phyloP scores from a whole-genome alignment of 2,888 invertebrate species.

The Gastrophysa polygoni region DNA sequence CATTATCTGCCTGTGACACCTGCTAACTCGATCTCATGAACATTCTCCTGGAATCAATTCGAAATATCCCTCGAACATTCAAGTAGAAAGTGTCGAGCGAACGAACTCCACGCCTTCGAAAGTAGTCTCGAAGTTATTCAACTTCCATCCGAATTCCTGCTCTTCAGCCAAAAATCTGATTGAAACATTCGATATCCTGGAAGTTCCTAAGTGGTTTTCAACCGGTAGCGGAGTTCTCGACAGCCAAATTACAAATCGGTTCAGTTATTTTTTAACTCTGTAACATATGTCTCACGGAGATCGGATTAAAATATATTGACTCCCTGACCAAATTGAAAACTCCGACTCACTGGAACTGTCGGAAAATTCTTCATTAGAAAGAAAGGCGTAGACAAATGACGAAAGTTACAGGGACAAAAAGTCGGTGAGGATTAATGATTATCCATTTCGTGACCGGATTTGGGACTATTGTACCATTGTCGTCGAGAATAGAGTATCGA shows the following conservation, averaged over 20 bases:
- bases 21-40: too few species aligned
- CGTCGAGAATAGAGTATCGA: too few species aligned
- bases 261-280: not conserved
- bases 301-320: not conserved
- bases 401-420: not conserved
- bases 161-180: conserved; percentile 1
- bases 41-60: not conserved
- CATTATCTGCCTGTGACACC: too few species aligned
- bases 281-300: not conserved
- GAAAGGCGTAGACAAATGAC: not conserved
- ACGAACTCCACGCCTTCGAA: not conserved
- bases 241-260: conserved; percentile 13
- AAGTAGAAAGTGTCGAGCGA: not conserved
- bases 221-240: not conserved
- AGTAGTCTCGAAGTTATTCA: conserved; percentile 2
- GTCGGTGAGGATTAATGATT: too few species aligned
- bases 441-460: too few species aligned
- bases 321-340: not conserved
- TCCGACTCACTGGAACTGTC: not conserved
- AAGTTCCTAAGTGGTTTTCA: conserved; percentile 3
- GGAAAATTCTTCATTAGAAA: not conserved
- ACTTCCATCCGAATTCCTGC: conserved; percentile 5
- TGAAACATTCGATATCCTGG: conserved; percentile 13
- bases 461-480: too few species aligned
- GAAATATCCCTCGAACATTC: not conserved